Evolutionary conservation across 2,797 vertebrate genomes (phyloP), one percentile per base, ranked within the genome.

Genomic region (Centropyge bicolor): DNA sequence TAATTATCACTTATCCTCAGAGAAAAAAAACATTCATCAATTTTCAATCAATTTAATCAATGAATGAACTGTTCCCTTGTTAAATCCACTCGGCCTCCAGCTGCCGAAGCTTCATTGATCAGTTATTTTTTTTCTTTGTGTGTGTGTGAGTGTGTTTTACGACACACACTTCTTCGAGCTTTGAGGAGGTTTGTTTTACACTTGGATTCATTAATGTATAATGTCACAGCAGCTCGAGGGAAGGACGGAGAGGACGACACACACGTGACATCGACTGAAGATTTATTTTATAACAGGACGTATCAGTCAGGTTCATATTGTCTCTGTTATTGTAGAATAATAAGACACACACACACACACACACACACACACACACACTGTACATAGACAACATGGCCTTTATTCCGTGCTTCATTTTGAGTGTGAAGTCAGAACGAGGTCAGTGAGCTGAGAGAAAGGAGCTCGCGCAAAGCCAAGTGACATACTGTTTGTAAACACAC

Each of bases 351-450:
- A 51, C 22, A 49, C n/a, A 43, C 70, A 60, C 73, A 14, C 74
- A 61, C 73, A 60, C 40, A 75, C 48, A 45, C 24, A 55, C 62
- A 65, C 52, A 73, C 71, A 71, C 52, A 82, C 19, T 31, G 27
- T 31, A 31, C 27, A 31, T 31, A 68, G 31, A 17, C 19, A 65
- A 8, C 9, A 5, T 13, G 11, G 5, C 46, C 56, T 79, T 81
- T 45, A 43, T 22, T 70, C 10, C 17, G 1, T 36, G 31, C 9
- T 80, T 66, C 31, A 27, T 63, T 67, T 70, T 57, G 64, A 59
- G 54, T 43, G 68, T 80, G 79, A 82, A 76, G 77, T 78, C 73
- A 74, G 41, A 62, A 41, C 45, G 19, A 51, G 72, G 64, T 79
- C 81, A 82, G 62, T 6, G 41, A 80, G 76, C 57, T 13, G 52